Evolutionary conservation across 2,888 invertebrate species (phyloP).

Genomic region (Agrotis puta): DNA sequence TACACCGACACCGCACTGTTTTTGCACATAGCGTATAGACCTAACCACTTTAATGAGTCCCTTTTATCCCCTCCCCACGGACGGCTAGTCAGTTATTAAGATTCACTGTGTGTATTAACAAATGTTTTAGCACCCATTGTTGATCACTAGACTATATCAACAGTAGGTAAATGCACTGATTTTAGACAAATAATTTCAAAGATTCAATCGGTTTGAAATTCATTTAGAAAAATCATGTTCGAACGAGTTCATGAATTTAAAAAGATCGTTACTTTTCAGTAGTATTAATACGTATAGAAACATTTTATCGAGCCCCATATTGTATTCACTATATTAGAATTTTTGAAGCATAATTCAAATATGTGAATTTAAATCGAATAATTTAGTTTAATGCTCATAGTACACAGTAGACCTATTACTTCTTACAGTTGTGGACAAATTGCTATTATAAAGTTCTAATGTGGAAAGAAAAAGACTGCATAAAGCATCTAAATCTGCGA

Average conservation of each 20-base stretch:
- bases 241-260: neutral
- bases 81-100: neutral
- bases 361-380: slow-evolving; percentile 3
- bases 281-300: slow-evolving; percentile 5
- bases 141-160: no score
- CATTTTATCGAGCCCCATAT: neutral
- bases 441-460: neutral
- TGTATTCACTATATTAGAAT: neutral
- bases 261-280: neutral
- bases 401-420: slow-evolving; percentile 7
- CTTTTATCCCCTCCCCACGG: no score
- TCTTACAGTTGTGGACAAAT: slow-evolving; percentile 1
- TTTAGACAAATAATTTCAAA: neutral
- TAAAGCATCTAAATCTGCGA: no score
- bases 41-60: no score
- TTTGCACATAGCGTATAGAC: no score
- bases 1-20: no score
- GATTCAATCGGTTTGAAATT: neutral
- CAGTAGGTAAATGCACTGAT: no score
- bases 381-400: slow-evolving; percentile 22
- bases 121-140: slow-evolving; percentile 1
- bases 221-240: slow-evolving; percentile 6
- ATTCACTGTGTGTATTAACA: neutral
- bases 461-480: no score
- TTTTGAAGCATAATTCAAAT: slow-evolving; percentile 2